Evolutionary conservation across 2,797 vertebrate genomes (phyloP), one percentile per base, ranked within the genome.

Genomic region (Masticophis lateralis): DNA sequence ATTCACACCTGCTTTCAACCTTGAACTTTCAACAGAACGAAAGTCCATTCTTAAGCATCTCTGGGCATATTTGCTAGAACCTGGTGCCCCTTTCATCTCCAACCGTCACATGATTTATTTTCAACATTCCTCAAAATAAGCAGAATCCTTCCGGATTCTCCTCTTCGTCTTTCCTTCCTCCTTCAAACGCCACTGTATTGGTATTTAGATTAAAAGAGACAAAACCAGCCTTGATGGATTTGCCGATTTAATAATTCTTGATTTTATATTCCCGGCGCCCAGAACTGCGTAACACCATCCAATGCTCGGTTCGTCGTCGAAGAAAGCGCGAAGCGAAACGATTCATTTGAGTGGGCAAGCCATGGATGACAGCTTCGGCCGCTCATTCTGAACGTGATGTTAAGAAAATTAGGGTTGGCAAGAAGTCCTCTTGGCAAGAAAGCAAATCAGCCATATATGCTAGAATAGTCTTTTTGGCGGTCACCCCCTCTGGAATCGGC

Each of bases 181-280:
- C 14, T 25, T 59, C 14, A 32, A 22, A 20, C 11, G 37, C 47
- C 5, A 22, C 14, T 61, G 16, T 8, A 55, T 13, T 8, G 18
- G 86, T 16, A 25, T 27, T 55, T 56, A 20, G n/a, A 69, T 93
- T 37, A 91, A 93, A 88, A 56, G 66, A 93, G 47, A 55, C 53
- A 83, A 93, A 66, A 55, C 6, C 22, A 11, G 90, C 90, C 37
- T 60, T 60, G 63, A 61, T 3, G 22, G 63, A n/a, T 89, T 56
- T 6, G 13, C 37, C 56, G 0, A n/a, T 93, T 93, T 91, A 37
- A 55, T 55, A 37, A 5, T 8, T 20, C 86, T 91, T 55, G 43
- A 83, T 88, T 61, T 87, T 86, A 83, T 32, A 43, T 53, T 28
- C 32, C 47, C 16, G 20, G 57, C 0, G 16, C 2, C 51, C 14